Percentiles rank a stretch among this genome's conserved stretches.
phyloP scores from a whole-genome alignment of 2,113 vertebrate genomes.

The Maccullochella peelii region DNA sequence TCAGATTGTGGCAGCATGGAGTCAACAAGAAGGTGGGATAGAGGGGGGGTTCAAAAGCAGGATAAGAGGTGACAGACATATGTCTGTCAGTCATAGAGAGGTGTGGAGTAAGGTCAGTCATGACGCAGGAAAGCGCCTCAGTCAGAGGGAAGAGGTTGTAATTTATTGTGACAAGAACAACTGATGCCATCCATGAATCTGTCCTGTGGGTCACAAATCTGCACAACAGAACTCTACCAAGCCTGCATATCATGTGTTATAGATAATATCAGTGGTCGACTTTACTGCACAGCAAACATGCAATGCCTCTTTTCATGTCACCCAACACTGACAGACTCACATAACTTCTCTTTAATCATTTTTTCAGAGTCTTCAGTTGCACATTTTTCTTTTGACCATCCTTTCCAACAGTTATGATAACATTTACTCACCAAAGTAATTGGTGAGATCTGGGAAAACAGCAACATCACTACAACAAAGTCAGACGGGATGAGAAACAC shows the following conservation, averaged over 20 bases:
- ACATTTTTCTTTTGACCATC: neutral
- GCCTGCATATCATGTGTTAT: neutral
- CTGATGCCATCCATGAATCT: conserved; percentile 56
- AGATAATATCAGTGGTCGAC: neutral
- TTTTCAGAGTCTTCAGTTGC: neutral
- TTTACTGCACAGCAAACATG: neutral
- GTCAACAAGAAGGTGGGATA: conserved; percentile 53
- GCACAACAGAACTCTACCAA: conserved; percentile 4
- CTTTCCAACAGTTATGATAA: neutral
- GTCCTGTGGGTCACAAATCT: conserved; percentile 6
- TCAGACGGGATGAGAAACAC: neutral
- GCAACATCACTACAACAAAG: neutral
- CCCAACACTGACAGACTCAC: conserved; percentile 12
- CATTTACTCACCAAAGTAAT: neutral
- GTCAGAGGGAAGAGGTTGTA: conserved; percentile 39
- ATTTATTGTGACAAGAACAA: conserved; percentile 56
- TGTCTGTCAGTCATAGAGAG: conserved; percentile 53
- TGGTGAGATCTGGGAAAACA: neutral
- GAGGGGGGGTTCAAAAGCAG: conserved; percentile 3
- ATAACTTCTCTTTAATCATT: neutral
- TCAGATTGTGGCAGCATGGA: conserved; percentile 64
- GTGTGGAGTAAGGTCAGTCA: conserved; percentile 58
- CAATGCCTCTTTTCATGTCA: conserved; percentile 1
- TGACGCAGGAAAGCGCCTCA: conserved; percentile 29
- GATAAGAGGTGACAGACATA: conserved; percentile 43